Base-by-base conservation (phyloP, 2,113 vertebrate species). In the Herpailurus yagouaroundi region DNA sequence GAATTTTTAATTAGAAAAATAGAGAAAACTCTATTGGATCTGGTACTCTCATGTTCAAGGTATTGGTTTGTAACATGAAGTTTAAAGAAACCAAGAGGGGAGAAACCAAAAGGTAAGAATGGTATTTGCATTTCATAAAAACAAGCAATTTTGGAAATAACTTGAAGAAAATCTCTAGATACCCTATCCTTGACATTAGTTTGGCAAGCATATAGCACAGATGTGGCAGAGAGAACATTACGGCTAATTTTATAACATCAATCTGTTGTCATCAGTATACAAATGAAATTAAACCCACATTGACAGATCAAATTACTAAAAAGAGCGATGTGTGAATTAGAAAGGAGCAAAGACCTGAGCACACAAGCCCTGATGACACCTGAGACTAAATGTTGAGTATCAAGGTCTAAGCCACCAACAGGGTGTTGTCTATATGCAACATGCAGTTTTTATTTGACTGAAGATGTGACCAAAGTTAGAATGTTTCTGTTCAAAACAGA, bases 231-330 rank as follows among this genome's bases (percentile, higher is more conserved):
- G 97, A 81, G 77, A 99, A 98, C 97, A 98, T 97, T 98, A 97
- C 95, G 68, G 96, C 96, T 98, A 98, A 98, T 98, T 98, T 98
- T 98, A 85, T 97, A 97, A 50, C 97, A 98, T 98, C 96, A 98
- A 97, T 98, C 96, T 98, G 81, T 98, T 99, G 84, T 98, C 97
- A 97, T 97, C 97, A 94, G 94, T 88, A 95, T 95, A 98, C 93
- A 98, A 98, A 96, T 77, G 97, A 98, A 98, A 98, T 95, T 95
- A 98, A 96, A 85, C 63, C 89, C 87, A 96, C 52, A 73, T 7
- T 95, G 97, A 96, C 94, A 98, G 90, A 97, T 97, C 69, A 97
- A 79, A 92, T 97, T 98, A 95, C 79, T 95, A 76, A 96, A 94
- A 86, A 96, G 89, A 97, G 79, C 11, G 9, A 94, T 23, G 8